These are phyloP conservation scores for Coracopsis vasa DNA, from an alignment of 2,113 vertebrate species.

Conservation along the genomic window DNA sequence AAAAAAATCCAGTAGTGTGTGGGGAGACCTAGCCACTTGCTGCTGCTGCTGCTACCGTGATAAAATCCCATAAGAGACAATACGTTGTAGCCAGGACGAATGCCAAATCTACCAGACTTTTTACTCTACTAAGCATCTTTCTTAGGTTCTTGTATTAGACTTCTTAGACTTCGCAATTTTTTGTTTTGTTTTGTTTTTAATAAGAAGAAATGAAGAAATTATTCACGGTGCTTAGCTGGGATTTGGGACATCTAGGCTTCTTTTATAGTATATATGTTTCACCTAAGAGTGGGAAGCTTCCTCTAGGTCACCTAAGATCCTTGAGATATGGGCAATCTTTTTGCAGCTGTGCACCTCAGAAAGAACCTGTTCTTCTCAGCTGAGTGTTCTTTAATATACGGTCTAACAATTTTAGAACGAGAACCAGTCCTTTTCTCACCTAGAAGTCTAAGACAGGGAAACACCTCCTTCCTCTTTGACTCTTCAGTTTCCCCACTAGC, in stretches of 20 bases:
- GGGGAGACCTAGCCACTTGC: background rate
- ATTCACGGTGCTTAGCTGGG: background rate
- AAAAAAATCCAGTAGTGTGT: background rate
- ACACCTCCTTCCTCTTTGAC: background rate
- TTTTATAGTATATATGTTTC: background rate
- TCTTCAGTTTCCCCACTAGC: background rate
- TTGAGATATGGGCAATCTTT: background rate
- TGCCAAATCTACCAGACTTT: background rate
- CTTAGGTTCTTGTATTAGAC: background rate
- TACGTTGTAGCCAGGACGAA: background rate
- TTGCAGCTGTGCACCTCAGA: background rate
- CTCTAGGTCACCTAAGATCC: background rate
- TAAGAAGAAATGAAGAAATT: background rate
- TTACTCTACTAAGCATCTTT: background rate
- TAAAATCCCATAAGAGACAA: background rate
- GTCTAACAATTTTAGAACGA: background rate
- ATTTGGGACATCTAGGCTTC: background rate
- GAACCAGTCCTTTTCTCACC: background rate
- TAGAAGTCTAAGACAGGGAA: background rate
- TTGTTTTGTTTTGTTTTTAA: background rate
- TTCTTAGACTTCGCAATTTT: background rate
- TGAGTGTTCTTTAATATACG: background rate
- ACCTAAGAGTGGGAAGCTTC: background rate
- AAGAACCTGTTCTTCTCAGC: background rate
- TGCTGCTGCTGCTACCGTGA: accelerated